Conservation (phyloP, 2,888 invertebrate species). For the Abrostola triplasia region DNA sequence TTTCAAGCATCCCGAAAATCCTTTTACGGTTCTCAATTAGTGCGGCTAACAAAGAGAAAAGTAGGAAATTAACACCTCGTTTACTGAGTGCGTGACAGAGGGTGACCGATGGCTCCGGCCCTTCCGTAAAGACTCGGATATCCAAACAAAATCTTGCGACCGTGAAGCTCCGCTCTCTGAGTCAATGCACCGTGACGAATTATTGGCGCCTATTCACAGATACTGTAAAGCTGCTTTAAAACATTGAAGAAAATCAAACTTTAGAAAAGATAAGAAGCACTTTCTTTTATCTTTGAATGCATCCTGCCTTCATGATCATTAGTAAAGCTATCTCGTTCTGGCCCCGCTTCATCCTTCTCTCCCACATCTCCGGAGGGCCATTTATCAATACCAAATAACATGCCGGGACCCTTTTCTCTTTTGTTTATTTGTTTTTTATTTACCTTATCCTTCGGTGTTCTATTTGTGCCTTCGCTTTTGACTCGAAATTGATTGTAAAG, state of each 20-base stretch:
- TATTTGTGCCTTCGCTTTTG: slow-evolving; percentile 79
- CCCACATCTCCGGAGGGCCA: slow-evolving; percentile 83
- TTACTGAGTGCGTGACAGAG: slow-evolving; percentile 72
- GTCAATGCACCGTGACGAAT: slow-evolving; percentile 75
- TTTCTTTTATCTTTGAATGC: slow-evolving; percentile 81
- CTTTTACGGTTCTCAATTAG: slow-evolving; percentile 59
- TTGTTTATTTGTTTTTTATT: slow-evolving; percentile 87
- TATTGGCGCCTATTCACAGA: slow-evolving; percentile 63
- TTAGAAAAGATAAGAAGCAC: slow-evolving; percentile 78
- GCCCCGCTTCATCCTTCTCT: slow-evolving; percentile 77
- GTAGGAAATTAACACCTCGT: slow-evolving; percentile 73
- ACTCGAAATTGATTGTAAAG: slow-evolving; percentile 86
- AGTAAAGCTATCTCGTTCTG: slow-evolving; percentile 75
- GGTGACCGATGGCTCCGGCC: slow-evolving; percentile 71
- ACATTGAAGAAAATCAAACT: slow-evolving; percentile 53
- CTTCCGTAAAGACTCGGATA: slow-evolving; percentile 64
- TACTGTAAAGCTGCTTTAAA: slow-evolving; percentile 37
- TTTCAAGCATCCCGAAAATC: slow-evolving; percentile 54
- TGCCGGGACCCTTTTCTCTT: slow-evolving; percentile 84
- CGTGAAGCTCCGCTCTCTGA: slow-evolving; percentile 69
- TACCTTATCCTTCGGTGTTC: slow-evolving; percentile 83
- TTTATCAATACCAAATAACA: slow-evolving; percentile 89
- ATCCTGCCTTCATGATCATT: slow-evolving; percentile 81
- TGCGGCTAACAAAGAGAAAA: slow-evolving; percentile 64
- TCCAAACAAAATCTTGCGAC: slow-evolving; percentile 68